A percentile compares a stretch with the other conserved stretches of the same genome.
These are phyloP conservation scores for Zosterops borbonicus DNA, from an alignment of 2,113 vertebrate species.

Conservation along the genomic window DNA sequence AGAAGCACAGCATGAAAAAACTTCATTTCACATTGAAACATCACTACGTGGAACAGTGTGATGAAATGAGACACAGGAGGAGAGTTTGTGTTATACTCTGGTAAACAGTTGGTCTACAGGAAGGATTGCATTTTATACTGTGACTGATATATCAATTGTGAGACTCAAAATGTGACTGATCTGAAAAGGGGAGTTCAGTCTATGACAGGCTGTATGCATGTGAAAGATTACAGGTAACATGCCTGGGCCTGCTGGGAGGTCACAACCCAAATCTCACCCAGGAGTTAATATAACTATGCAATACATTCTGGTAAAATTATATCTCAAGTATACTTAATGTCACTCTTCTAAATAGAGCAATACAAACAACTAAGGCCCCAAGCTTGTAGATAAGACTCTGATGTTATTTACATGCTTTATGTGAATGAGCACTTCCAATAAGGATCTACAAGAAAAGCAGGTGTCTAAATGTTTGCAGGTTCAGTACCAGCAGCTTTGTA, in stretches of 20 bases:
- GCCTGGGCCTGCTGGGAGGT: conserved; percentile 69
- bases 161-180: conserved; percentile 85
- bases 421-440: neutral
- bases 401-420: neutral
- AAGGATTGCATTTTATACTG: conserved; percentile 87
- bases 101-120: conserved; percentile 83
- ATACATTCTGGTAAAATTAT: conserved; percentile 37
- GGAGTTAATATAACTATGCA: conserved; percentile 47
- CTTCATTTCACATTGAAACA: conserved; percentile 91
- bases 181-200: conserved; percentile 76
- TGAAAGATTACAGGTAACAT: conserved; percentile 79
- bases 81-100: conserved; percentile 82
- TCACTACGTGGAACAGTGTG: conserved; percentile 84
- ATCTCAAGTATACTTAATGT: neutral
- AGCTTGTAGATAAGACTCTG: neutral
- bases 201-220: conserved; percentile 75
- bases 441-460: neutral
- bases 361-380: neutral
- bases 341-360: neutral
- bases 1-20: conserved; percentile 90
- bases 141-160: conserved; percentile 84
- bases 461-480: neutral
- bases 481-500: neutral
- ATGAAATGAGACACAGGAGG: conserved; percentile 88
- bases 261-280: conserved; percentile 59